These are phyloP conservation scores for Petaurus breviceps DNA, from an alignment of 2,113 vertebrate species.

Conservation along the genomic window DNA sequence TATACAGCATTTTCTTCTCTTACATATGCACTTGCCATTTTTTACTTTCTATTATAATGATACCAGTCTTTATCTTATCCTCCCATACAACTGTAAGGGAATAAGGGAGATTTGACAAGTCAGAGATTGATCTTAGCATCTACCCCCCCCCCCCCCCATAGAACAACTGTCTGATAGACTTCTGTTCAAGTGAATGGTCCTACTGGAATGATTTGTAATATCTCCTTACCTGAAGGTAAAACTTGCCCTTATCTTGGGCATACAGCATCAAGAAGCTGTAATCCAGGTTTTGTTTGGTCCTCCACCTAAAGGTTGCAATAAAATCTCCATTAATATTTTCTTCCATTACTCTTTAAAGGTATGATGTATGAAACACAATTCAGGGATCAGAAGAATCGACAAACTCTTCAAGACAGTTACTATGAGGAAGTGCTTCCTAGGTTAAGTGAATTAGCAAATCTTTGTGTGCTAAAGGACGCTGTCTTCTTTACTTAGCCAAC, in stretches of 20 bases:
- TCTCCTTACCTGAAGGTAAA: conserved; percentile 92
- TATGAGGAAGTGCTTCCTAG: not conserved
- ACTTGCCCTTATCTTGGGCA: conserved; percentile 90
- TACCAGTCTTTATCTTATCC: not conserved
- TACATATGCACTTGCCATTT: not conserved
- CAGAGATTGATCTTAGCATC: not conserved
- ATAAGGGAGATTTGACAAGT: not conserved
- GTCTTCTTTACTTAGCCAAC: not conserved
- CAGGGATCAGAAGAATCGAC: not conserved
- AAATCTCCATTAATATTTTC: conserved; percentile 67
- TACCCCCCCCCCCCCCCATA: not conserved
- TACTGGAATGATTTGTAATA: conserved; percentile 12
- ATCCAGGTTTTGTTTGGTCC: conserved; percentile 93
- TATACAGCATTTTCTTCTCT: not conserved
- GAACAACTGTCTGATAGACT: not conserved
- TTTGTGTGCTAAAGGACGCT: not conserved
- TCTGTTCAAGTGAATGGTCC: not conserved
- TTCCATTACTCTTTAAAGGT: conserved; percentile 19
- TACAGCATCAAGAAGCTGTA: conserved; percentile 96
- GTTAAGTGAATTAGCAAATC: not conserved
- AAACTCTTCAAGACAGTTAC: not conserved
- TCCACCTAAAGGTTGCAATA: conserved; percentile 87
- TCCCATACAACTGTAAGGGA: not conserved
- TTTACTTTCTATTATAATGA: not conserved
- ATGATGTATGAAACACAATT: conserved; percentile 14